Evolutionary conservation across 2,888 invertebrate genomes (phyloP).

Genomic region (Fabriciana adippe): DNA sequence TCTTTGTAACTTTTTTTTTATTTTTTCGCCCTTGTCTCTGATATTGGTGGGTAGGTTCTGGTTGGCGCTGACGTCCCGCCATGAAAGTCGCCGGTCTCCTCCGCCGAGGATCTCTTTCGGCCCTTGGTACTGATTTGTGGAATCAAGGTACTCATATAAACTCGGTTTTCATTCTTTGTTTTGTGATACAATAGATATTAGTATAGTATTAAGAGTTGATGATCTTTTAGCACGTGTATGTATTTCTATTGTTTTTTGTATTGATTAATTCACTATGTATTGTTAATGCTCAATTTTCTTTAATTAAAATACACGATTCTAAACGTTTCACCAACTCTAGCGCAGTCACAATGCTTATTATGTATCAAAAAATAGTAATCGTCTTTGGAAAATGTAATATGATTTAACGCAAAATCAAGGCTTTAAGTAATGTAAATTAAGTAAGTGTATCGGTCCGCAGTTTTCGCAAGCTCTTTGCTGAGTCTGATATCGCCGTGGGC

Average conservation of each 20-base stretch:
- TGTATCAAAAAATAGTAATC: not conserved
- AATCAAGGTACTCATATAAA: conserved; percentile 37
- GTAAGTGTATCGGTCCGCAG: conserved; percentile 68
- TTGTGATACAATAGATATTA: conserved; percentile 1
- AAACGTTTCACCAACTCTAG: conserved; percentile 10
- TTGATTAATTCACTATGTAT: not conserved
- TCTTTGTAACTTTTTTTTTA: conserved; percentile 43
- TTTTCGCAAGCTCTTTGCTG: conserved; percentile 95
- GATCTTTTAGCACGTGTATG: not conserved
- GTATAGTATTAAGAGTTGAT: conserved; percentile 13
- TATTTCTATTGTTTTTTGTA: not conserved
- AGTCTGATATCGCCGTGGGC: conserved; percentile 86
- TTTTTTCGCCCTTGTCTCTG: conserved; percentile 47
- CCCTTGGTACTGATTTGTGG: conserved; percentile 72
- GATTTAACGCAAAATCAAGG: not conserved
- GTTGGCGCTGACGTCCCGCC: conserved; percentile 67
- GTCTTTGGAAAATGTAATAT: not conserved
- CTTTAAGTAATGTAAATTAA: conserved; percentile 16
- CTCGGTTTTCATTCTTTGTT: conserved; percentile 4
- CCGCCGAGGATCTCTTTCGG: conserved; percentile 80
- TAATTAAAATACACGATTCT: not conserved
- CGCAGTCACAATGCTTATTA: conserved; percentile 4
- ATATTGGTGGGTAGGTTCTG: conserved; percentile 64
- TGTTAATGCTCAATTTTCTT: not conserved
- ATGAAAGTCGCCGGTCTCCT: conserved; percentile 63